Evolutionary conservation across 2,888 invertebrate species (phyloP).

Genomic region (Tipula helvola): DNA sequence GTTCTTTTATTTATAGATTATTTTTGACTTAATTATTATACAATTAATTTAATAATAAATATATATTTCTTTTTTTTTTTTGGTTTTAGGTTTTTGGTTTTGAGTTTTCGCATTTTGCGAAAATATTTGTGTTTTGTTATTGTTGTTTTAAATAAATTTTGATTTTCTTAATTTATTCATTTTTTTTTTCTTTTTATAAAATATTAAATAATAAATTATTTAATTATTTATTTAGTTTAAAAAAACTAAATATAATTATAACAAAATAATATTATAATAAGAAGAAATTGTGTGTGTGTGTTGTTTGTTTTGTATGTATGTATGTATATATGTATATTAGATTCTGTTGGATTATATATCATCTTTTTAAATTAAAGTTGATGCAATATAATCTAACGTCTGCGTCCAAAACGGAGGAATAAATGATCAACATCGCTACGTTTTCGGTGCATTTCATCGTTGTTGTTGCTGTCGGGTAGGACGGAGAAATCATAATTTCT

Average conservation of each 20-base stretch:
- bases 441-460: constrained; percentile 13
- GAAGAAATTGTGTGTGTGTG: neutral
- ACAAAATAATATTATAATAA: no score
- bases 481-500: constrained; percentile 8
- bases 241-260: no score
- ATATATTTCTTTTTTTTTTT: neutral
- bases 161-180: neutral
- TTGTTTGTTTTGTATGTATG: neutral
- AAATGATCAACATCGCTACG: constrained; percentile 84
- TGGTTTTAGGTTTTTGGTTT: neutral
- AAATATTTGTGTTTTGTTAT: neutral
- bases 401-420: constrained; percentile 76
- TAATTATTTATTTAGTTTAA: neutral
- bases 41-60: neutral
- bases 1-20: neutral
- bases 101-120: neutral
- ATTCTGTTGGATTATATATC: neutral
- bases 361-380: neutral
- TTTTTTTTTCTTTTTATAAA: neutral
- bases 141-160: neutral
- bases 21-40: neutral
- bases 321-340: neutral
- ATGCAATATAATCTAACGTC: constrained; percentile 44
- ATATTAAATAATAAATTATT: neutral
- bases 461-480: neutral